phyloP scores from a whole-genome alignment of 2,113 vertebrate species.

The Gallinago paraguaiae region DNA sequence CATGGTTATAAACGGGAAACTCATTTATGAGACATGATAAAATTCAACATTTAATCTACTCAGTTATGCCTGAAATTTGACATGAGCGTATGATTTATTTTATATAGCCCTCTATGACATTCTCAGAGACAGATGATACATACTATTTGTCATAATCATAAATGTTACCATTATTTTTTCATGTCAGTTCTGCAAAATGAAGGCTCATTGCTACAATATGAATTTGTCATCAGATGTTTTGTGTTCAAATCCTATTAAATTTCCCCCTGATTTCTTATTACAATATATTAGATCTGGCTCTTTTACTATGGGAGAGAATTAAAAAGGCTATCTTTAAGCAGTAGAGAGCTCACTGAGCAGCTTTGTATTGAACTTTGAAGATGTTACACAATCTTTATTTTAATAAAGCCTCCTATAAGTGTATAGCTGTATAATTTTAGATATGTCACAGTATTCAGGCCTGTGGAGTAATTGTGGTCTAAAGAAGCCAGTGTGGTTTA shows the following conservation, averaged over 20 bases:
- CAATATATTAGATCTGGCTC: neutral
- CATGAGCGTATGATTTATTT: neutral
- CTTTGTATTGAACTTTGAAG: constrained; percentile 14
- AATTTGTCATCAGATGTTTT: constrained; percentile 21
- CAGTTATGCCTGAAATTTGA: neutral
- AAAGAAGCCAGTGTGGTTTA: constrained; percentile 41
- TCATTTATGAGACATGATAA: neutral
- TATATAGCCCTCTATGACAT: neutral
- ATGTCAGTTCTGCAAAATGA: neutral
- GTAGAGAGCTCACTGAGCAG: neutral
- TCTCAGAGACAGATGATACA: neutral
- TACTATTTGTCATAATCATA: constrained; percentile 16
- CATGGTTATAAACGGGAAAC: neutral
- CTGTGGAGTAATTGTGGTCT: constrained; percentile 32
- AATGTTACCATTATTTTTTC: constrained; percentile 12
- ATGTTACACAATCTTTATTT: constrained; percentile 26
- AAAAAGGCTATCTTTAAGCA: neutral
- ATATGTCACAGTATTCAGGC: constrained; percentile 23
- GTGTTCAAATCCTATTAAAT: neutral
- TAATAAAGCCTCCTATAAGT: constrained; percentile 5
- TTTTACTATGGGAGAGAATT: neutral
- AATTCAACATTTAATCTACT: neutral
- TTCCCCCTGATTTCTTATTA: constrained; percentile 3
- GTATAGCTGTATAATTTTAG: constrained; percentile 26
- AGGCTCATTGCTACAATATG: neutral